These are phyloP conservation scores for Telmatherina bonti DNA, from an alignment of 2,797 vertebrate genomes.

Conservation along the genomic window DNA sequence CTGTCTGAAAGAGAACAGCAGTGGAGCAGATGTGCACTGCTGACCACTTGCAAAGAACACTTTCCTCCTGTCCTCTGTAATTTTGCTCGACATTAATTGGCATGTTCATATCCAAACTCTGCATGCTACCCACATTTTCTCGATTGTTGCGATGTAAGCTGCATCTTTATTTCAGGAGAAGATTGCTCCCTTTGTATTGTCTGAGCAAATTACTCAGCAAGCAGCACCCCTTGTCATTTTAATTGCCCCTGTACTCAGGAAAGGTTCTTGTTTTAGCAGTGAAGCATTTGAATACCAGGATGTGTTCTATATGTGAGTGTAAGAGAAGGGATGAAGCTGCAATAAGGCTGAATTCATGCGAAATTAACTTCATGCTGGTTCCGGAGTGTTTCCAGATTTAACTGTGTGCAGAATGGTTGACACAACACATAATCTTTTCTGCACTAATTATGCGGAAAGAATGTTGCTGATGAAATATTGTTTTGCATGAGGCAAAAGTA, in stretches of 20 bases:
- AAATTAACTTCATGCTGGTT: slow-evolving; percentile 24
- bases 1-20: slow-evolving; percentile 20
- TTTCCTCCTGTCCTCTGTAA: slow-evolving; percentile 59
- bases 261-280: slow-evolving; percentile 11
- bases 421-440: slow-evolving; percentile 21
- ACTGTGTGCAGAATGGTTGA: slow-evolving; percentile 32
- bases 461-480: slow-evolving; percentile 57
- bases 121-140: slow-evolving; percentile 66
- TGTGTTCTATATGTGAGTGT: slow-evolving; percentile 38
- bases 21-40: slow-evolving; percentile 27
- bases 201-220: slow-evolving; percentile 77
- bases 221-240: slow-evolving; percentile 73
- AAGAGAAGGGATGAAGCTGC: slow-evolving; percentile 8
- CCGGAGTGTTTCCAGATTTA: slow-evolving; percentile 30
- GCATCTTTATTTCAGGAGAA: slow-evolving; percentile 75
- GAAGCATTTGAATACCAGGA: slow-evolving; percentile 37
- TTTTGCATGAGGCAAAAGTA: slow-evolving; percentile 21
- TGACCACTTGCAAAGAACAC: slow-evolving; percentile 47
- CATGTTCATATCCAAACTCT: slow-evolving; percentile 70
- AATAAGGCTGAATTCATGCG: slow-evolving; percentile 24
- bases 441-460: slow-evolving; percentile 63
- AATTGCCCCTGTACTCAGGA: slow-evolving; percentile 75
- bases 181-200: slow-evolving; percentile 84
- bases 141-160: slow-evolving; percentile 74
- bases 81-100: slow-evolving; percentile 74